These are phyloP conservation scores for Clarias macrocephalus DNA, from an alignment of 2,113 vertebrate species.

Conservation along the genomic window DNA sequence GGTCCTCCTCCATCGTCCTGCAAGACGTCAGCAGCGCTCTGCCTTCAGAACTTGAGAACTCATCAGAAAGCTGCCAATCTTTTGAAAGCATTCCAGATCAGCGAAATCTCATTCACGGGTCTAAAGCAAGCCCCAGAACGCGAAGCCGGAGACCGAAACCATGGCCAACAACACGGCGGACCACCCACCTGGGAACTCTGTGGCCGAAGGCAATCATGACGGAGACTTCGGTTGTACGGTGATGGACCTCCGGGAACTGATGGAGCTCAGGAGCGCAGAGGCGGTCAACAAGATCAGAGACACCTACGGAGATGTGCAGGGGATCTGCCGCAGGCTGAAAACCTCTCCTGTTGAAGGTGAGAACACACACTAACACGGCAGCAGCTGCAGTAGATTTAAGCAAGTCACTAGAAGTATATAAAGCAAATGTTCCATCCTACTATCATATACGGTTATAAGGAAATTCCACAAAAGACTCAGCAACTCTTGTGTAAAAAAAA, in stretches of 20 bases:
- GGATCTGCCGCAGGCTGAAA: conserved; percentile 85
- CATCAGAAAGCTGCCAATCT: not conserved
- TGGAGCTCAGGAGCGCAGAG: conserved; percentile 87
- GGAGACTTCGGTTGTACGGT: conserved; percentile 87
- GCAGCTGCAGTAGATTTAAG: not conserved
- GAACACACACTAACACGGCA: conserved; percentile 13
- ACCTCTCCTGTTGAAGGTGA: conserved; percentile 93
- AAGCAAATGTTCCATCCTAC: not conserved
- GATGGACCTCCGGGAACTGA: conserved; percentile 83
- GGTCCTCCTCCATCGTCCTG: conserved; percentile 57
- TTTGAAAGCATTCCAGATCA: conserved; percentile 20
- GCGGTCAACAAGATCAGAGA: conserved; percentile 79
- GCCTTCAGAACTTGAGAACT: not conserved
- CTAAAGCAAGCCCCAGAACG: not conserved
- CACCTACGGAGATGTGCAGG: conserved; percentile 79
- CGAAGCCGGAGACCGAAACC: conserved; percentile 41
- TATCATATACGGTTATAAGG: not conserved
- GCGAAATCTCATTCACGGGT: conserved; percentile 24
- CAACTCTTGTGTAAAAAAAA: not conserved
- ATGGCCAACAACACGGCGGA: conserved; percentile 88
- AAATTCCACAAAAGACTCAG: not conserved
- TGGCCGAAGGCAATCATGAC: conserved; percentile 81
- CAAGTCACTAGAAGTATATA: not conserved
- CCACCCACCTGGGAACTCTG: conserved; percentile 84
- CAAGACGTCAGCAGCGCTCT: conserved; percentile 19